phyloP scores from a whole-genome alignment of 2,797 vertebrate genomes.

The Danio choprae region DNA sequence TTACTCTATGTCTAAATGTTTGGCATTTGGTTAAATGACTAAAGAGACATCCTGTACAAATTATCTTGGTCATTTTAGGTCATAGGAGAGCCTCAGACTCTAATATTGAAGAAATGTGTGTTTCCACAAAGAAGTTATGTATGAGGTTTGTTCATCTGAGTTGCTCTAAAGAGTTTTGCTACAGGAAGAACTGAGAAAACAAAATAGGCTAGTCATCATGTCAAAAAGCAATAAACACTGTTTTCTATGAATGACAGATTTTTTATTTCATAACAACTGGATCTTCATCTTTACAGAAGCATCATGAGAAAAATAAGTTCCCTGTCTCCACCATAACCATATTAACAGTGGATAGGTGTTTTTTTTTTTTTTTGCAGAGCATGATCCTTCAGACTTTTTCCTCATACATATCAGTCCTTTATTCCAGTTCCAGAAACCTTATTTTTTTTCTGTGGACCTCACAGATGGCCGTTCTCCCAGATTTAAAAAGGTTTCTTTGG shows the following conservation, averaged over 20 bases:
- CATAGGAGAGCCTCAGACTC: background rate
- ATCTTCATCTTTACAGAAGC: conserved; percentile 26
- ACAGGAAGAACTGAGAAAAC: background rate
- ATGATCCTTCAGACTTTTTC: conserved; percentile 27
- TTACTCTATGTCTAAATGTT: background rate
- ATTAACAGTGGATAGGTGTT: conserved; percentile 7
- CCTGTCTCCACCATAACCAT: conserved; percentile 42
- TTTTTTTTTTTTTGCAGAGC: conserved; percentile 37
- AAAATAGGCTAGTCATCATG: background rate
- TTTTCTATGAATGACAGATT: too few relatives aligned
- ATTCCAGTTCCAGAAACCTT: conserved; percentile 44
- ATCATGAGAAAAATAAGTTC: conserved; percentile 26
- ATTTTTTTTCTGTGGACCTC: conserved; percentile 38
- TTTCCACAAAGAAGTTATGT: background rate
- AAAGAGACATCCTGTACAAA: conserved; percentile 5
- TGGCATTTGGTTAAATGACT: conserved; percentile 6
- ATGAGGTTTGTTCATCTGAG: background rate
- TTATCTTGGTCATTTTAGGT: background rate
- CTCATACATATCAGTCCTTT: conserved; percentile 47
- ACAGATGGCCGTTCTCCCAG: conserved; percentile 51
- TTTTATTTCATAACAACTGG: background rate
- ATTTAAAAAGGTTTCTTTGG: conserved; percentile 58
- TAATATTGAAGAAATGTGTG: background rate
- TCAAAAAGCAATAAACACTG: too few relatives aligned
- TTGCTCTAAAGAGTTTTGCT: background rate